phyloP scores from a whole-genome alignment of 1,140 invertebrate genomes.

The Drosophila virilis region DNA sequence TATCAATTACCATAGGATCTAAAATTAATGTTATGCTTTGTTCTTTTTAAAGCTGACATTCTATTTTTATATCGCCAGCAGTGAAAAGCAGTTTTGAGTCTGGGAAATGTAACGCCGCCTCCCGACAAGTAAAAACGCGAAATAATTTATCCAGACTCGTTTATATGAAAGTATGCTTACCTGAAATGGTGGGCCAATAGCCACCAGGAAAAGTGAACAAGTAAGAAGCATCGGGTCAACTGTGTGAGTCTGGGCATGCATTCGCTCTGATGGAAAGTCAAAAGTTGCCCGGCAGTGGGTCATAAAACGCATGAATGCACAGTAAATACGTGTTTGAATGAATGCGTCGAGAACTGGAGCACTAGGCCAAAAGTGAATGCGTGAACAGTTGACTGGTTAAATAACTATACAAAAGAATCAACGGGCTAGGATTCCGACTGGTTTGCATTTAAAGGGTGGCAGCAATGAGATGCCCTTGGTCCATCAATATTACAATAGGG shows the following conservation, averaged over 20 bases:
- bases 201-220: not conserved
- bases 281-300: constrained; percentile 35
- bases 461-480: constrained; percentile 10
- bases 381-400: constrained; percentile 40
- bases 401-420: constrained; percentile 13
- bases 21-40: too few species aligned
- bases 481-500: constrained; percentile 15
- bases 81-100: not conserved
- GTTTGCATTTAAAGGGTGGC: not conserved
- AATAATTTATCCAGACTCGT: not conserved
- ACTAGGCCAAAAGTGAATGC: constrained; percentile 35
- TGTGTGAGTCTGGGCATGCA: not conserved
- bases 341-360: constrained; percentile 27
- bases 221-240: constrained; percentile 17
- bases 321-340: constrained; percentile 35
- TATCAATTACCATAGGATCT: too few species aligned
- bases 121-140: not conserved
- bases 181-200: not conserved
- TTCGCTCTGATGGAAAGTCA: constrained; percentile 12
- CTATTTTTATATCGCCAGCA: not conserved
- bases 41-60: too few species aligned
- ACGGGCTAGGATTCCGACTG: not conserved
- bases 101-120: not conserved
- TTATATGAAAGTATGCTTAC: not conserved
- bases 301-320: constrained; percentile 59